A percentile compares a stretch with the other conserved stretches of the same genome.
Evolutionary conservation across 1,140 invertebrate genomes (phyloP).

Genomic region (Panagrolaimus sp.): DNA sequence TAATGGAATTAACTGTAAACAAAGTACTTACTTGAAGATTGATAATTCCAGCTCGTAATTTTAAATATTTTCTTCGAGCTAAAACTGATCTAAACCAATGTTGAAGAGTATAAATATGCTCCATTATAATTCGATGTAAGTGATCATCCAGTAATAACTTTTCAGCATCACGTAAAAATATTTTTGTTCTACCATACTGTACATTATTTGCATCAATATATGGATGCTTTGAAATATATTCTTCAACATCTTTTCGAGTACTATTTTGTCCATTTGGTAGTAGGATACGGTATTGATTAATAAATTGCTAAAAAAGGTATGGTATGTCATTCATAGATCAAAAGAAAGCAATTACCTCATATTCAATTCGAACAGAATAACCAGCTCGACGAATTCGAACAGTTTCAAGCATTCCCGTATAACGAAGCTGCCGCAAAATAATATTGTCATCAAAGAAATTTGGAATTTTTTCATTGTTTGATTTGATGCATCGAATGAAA

Average conservation of each 20-base stretch:
- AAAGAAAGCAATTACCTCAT: constrained; percentile 65
- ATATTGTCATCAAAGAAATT: constrained; percentile 88
- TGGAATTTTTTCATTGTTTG: constrained; percentile 71
- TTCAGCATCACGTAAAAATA: constrained; percentile 86
- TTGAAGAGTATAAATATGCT: constrained; percentile 81
- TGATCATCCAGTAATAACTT: constrained; percentile 83
- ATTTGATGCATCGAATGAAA: constrained; percentile 93
- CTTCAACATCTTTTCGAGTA: constrained; percentile 43
- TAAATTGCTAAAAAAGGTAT: constrained; percentile 69
- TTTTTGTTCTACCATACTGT: constrained; percentile 81
- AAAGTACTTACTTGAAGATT: constrained; percentile 67
- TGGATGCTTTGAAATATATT: constrained; percentile 58
- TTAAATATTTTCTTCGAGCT: constrained; percentile 71
- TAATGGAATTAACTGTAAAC: background rate
- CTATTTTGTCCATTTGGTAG: constrained; percentile 75
- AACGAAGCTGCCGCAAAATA: constrained; percentile 76
- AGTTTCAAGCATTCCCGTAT: constrained; percentile 93
- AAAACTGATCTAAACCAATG: constrained; percentile 79
- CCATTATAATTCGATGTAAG: constrained; percentile 79
- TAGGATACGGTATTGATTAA: constrained; percentile 81
- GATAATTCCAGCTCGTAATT: constrained; percentile 69
- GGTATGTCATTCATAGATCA: background rate
- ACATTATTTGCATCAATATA: constrained; percentile 83
- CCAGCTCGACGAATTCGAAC: constrained; percentile 87
- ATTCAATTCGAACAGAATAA: constrained; percentile 83